Conservation (phyloP, 2,113 vertebrate species). For the Solenodon paradoxus region DNA sequence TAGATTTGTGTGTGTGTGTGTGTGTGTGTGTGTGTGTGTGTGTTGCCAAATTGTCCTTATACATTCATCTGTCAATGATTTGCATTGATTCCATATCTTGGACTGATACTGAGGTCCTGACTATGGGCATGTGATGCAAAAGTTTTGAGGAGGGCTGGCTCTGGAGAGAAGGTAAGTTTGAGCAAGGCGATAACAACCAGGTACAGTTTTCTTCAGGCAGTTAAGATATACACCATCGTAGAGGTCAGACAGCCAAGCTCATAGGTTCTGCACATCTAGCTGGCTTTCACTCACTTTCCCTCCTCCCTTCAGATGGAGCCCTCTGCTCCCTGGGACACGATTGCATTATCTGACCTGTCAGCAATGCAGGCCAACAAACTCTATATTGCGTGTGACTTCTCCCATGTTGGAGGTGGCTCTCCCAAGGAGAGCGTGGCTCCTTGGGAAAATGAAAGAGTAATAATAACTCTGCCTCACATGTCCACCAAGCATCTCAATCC, state of each 20-base stretch:
- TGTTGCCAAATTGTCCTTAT: no score
- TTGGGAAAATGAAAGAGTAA: not conserved
- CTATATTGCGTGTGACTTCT: slow-evolving; percentile 5
- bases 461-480: not conserved
- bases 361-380: slow-evolving; percentile 55
- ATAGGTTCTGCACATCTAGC: slow-evolving; percentile 29
- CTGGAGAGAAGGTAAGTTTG: not conserved
- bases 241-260: slow-evolving; percentile 32
- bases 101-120: not conserved
- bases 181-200: not conserved
- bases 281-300: not conserved
- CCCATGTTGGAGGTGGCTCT: not conserved
- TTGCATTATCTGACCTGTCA: slow-evolving; percentile 37
- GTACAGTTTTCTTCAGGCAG: not conserved
- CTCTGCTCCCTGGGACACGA: slow-evolving; percentile 38
- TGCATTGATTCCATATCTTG: no score
- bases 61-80: no score
- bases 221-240: not conserved
- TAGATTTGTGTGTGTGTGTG: no score
- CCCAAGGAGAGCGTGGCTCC: no score
- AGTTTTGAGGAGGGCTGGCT: not conserved
- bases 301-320: not conserved
- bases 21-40: no score
- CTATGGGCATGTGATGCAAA: rapidly evolving
- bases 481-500: not conserved